Percentiles rank a stretch among this genome's conserved stretches.
Conservation (phyloP, 2,797 vertebrate genomes). For the Hipposideros larvatus region DNA sequence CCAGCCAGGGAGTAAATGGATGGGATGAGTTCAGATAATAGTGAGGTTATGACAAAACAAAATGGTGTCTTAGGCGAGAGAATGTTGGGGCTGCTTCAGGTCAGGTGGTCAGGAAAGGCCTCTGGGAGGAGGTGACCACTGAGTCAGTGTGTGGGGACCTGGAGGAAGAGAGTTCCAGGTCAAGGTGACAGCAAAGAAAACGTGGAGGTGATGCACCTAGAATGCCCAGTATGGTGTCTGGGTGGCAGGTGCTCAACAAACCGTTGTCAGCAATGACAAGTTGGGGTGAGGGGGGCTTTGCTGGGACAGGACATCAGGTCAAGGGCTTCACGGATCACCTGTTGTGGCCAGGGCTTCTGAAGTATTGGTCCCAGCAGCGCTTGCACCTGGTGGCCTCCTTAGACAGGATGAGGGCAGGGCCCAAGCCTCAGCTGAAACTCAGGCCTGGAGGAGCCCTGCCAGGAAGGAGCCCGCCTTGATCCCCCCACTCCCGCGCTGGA, state of each 20-base stretch:
- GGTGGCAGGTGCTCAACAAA: background rate
- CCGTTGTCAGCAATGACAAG: too few species aligned
- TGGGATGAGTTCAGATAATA: background rate
- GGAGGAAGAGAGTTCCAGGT: background rate
- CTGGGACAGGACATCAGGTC: background rate
- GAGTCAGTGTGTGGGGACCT: background rate
- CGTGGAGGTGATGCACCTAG: accelerated
- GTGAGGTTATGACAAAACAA: background rate
- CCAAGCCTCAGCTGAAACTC: too few species aligned
- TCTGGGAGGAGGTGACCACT: background rate
- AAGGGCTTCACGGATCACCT: background rate
- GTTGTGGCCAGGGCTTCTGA: background rate
- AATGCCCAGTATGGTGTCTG: background rate
- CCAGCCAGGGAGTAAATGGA: background rate
- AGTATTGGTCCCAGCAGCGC: background rate
- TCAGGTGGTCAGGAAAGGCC: background rate
- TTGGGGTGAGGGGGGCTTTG: background rate
- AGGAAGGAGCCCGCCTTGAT: accelerated
- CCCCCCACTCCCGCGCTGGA: accelerated
- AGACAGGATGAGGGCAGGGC: background rate
- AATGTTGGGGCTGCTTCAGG: background rate
- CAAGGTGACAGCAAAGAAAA: background rate
- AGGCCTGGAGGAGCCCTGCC: background rate
- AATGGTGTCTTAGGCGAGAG: background rate
- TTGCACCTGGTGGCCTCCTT: background rate